Conservation (phyloP, 2,888 invertebrate genomes). For the Acheta domesticus region DNA sequence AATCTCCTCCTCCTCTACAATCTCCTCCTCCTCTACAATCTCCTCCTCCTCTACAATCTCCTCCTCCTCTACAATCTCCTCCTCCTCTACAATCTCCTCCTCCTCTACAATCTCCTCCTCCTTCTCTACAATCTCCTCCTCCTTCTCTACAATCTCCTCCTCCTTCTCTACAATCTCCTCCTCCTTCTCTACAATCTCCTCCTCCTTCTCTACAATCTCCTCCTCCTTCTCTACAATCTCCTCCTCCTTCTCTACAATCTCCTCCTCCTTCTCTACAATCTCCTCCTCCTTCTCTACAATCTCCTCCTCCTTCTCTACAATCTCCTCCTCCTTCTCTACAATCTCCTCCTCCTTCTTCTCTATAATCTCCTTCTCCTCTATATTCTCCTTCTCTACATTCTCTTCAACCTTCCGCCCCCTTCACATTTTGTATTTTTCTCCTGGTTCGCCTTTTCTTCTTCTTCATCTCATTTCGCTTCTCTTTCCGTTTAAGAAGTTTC, state of each 20-base stretch:
- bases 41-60: not conserved
- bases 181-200: not conserved
- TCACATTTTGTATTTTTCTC: not conserved
- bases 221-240: too few species aligned
- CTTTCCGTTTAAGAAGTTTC: too few species aligned
- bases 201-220: not conserved
- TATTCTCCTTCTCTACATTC: not conserved
- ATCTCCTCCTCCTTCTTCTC: not conserved
- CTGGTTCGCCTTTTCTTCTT: not conserved
- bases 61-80: not conserved
- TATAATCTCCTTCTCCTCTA: not conserved
- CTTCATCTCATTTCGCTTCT: too few species aligned
- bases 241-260: not conserved
- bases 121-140: not conserved
- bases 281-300: not conserved
- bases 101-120: not conserved
- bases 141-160: not conserved
- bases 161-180: too few species aligned
- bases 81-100: not conserved
- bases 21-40: too few species aligned
- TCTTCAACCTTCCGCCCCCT: not conserved
- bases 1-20: not conserved
- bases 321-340: not conserved
- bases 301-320: not conserved
- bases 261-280: not conserved